These are phyloP conservation scores for Lepidocyrtoides sp. DNA, from an alignment of 2,888 invertebrate genomes.

Conservation along the genomic window DNA sequence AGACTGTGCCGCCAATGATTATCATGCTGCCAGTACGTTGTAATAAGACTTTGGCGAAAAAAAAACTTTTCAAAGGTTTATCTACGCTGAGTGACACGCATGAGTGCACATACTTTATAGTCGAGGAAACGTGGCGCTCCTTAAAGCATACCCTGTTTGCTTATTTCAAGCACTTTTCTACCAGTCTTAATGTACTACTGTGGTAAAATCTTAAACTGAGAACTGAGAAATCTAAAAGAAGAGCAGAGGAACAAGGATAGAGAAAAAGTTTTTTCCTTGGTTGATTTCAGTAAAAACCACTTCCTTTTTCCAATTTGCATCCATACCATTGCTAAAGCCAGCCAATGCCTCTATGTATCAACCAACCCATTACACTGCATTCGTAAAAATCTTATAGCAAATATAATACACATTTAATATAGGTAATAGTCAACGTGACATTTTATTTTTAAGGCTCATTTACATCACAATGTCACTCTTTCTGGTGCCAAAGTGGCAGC, in stretches of 20 bases:
- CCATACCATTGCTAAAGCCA: background rate
- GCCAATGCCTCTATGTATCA: background rate
- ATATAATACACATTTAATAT: no score
- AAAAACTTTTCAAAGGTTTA: slow-evolving; percentile 21
- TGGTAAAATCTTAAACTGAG: background rate
- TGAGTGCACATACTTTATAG: slow-evolving; percentile 40
- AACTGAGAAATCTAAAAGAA: background rate
- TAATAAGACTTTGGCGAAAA: background rate
- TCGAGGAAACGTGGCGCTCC: background rate
- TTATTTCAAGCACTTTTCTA: background rate
- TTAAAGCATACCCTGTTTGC: background rate
- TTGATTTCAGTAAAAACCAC: background rate
- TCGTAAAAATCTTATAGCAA: background rate
- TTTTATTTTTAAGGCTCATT: slow-evolving; percentile 57
- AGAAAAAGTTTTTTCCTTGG: slow-evolving; percentile 28
- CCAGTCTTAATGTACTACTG: background rate
- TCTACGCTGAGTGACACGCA: slow-evolving; percentile 5
- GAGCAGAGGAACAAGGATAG: background rate
- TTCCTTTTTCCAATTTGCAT: slow-evolving; percentile 54
- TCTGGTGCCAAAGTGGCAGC: slow-evolving; percentile 12
- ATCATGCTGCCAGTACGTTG: background rate
- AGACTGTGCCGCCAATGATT: background rate
- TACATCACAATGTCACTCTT: slow-evolving; percentile 35
- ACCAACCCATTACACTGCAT: background rate
- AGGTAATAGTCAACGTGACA: background rate